phyloP scores from a whole-genome alignment of 2,888 invertebrate species.

The Oxycera nigricornis region DNA sequence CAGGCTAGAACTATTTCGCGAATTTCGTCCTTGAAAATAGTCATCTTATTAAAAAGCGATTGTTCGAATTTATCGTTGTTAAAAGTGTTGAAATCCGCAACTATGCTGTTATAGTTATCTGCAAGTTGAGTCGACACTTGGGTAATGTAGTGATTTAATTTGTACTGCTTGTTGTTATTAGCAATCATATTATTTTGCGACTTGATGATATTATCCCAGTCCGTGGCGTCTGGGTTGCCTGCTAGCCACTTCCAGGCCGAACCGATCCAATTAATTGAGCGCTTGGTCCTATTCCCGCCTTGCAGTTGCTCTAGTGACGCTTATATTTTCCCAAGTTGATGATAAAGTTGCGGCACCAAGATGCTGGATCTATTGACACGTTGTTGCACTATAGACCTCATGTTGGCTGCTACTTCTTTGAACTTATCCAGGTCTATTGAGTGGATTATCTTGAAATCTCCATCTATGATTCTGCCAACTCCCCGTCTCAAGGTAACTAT shows the following conservation, averaged over 20 bases:
- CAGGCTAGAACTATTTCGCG: background rate
- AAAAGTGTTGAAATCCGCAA: background rate
- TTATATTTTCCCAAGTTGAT: background rate
- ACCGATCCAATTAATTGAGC: constrained; percentile 42
- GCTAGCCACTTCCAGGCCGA: constrained; percentile 43
- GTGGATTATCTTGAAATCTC: constrained; percentile 6
- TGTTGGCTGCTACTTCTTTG: background rate
- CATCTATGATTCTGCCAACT: background rate
- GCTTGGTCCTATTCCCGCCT: constrained; percentile 22
- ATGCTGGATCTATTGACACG: background rate
- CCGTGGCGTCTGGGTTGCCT: constrained; percentile 38
- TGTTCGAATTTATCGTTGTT: constrained; percentile 10
- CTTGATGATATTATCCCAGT: constrained; percentile 5
- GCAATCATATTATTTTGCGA: background rate
- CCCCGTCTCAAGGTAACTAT: background rate
- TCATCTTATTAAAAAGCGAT: background rate
- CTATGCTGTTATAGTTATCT: constrained; percentile 36
- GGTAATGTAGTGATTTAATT: constrained; percentile 35
- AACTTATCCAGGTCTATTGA: background rate
- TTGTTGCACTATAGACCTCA: background rate
- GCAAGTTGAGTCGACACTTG: constrained; percentile 9
- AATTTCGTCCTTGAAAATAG: background rate
- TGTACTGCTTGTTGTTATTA: constrained; percentile 30
- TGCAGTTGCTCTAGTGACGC: background rate
- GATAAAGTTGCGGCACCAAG: background rate